Evolutionary conservation across 2,888 invertebrate species (phyloP).

Genomic region (Acanthosepion pharaonis): DNA sequence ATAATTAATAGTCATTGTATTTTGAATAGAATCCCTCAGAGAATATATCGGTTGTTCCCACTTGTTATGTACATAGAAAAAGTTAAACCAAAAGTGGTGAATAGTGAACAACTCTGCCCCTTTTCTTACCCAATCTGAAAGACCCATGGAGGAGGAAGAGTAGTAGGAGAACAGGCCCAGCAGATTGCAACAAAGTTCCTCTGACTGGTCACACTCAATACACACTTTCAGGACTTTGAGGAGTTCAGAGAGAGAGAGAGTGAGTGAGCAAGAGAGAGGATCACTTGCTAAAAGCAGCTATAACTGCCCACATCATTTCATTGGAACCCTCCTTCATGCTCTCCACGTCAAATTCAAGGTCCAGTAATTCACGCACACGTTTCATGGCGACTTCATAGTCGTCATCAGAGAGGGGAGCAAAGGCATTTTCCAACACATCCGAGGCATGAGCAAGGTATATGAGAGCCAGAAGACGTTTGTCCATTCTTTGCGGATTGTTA

Average conservation of each 20-base stretch:
- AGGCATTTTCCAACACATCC: constrained; percentile 99
- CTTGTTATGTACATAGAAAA: constrained; percentile 44
- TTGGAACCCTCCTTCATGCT: constrained; percentile 82
- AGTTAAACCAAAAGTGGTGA: constrained; percentile 39
- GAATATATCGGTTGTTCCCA: constrained; percentile 40
- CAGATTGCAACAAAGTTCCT: not conserved
- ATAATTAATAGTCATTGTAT: not conserved
- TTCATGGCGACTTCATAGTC: constrained; percentile 99
- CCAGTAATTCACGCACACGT: constrained; percentile 94
- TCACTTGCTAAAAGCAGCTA: constrained; percentile 97
- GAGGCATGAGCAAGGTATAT: constrained; percentile 97
- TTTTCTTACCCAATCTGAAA: constrained; percentile 7
- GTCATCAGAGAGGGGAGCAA: constrained; percentile 94
- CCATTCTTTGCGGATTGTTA: constrained; percentile 97
- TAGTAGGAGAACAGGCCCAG: not conserved
- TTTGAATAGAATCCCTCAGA: constrained; percentile 37
- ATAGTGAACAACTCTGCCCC: constrained; percentile 17
- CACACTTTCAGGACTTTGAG: constrained; percentile 36
- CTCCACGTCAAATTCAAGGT: constrained; percentile 97
- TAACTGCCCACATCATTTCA: constrained; percentile 98
- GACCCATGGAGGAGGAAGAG: not conserved
- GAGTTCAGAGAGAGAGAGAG: not conserved
- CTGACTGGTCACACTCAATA: constrained; percentile 8
- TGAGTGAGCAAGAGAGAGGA: not conserved
- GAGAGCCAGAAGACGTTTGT: constrained; percentile 92